Base-by-base conservation (phyloP, 2,113 vertebrate species). In the Cygnus buccinator region DNA sequence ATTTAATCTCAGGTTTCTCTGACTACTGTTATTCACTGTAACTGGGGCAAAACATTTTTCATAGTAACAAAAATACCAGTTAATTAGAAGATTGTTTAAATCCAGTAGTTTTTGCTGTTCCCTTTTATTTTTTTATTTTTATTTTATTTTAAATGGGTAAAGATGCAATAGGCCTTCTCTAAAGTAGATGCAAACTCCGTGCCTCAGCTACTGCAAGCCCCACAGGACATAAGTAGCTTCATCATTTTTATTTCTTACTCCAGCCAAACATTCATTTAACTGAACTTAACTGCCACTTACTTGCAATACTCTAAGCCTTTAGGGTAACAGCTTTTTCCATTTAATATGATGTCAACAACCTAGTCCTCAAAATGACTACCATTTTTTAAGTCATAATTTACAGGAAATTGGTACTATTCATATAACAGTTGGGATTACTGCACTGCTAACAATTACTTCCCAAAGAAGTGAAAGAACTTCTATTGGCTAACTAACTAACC, bases 171-270 rank as follows among this genome's bases (percentile, higher is more conserved):
- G 16, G 63, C 29, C 21, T 54, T 43, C 84, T 54, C 74, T 41
- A 67, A 87, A 23, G 13, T 52, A 75, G 37, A 62, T 15, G 37
- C 10, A 1, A 70, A 31, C 65, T 59, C 65, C 23, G 9, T 9
- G 28, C 31, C 79, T 43, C 71, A 50, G 59, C 83, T 43, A 9
- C 61, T 9, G 4, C 4, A 73, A 48, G 39, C 14, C 39, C 25
- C 55, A 26, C 9, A 63, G n/a, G 43, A 66, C 57, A 31, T 0
- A 0, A 29, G 9, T 1, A 82, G 39, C n/a, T 90, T 39, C 39
- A 35, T 44, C 22, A 33, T 4, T n/a, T 48, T 72, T 61, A 85
- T 46, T 83, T 43, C 54, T 67, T 55, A 43, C 52, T 75, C 10
- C 65, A 58, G 37, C 4, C 48, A 65, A 81, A 84, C 41, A 55